Evolutionary conservation across 2,113 vertebrate genomes (phyloP).

Genomic region (Irena cyanogastra): DNA sequence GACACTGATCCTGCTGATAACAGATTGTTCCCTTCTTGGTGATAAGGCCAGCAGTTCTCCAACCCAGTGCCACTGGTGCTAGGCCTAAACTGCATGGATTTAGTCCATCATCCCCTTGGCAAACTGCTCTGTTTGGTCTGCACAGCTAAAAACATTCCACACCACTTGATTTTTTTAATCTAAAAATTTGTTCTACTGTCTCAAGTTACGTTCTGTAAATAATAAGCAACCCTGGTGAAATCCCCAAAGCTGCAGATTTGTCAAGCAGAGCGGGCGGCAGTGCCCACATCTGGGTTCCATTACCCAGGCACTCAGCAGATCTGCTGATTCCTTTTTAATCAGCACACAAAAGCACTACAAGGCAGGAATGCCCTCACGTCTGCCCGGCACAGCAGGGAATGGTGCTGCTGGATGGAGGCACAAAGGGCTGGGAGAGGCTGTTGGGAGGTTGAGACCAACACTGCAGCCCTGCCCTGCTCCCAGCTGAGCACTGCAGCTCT

Average conservation of each 20-base stretch:
- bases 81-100: slow-evolving; percentile 25
- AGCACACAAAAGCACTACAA: slow-evolving; percentile 65
- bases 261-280: slow-evolving; percentile 58
- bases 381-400: slow-evolving; percentile 41
- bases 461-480: neutral
- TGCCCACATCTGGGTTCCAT: slow-evolving; percentile 78
- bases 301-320: slow-evolving; percentile 71
- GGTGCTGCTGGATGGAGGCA: slow-evolving; percentile 42
- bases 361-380: slow-evolving; percentile 65
- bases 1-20: neutral
- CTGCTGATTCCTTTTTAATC: slow-evolving; percentile 72
- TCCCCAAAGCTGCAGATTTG: slow-evolving; percentile 70
- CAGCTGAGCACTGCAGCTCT: neutral
- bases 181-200: slow-evolving; percentile 72
- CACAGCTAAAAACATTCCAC: slow-evolving; percentile 72
- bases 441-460: neutral
- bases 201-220: slow-evolving; percentile 77
- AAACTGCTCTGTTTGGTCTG: slow-evolving; percentile 75
- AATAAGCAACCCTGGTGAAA: slow-evolving; percentile 76
- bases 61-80: slow-evolving; percentile 1
- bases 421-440: slow-evolving; percentile 3
- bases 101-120: slow-evolving; percentile 61
- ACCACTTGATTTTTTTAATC: slow-evolving; percentile 61
- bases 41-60: slow-evolving; percentile 35
- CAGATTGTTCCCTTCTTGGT: neutral